Evolutionary conservation across 2,888 invertebrate genomes (phyloP).

Genomic region (Trichogramma evanescens): DNA sequence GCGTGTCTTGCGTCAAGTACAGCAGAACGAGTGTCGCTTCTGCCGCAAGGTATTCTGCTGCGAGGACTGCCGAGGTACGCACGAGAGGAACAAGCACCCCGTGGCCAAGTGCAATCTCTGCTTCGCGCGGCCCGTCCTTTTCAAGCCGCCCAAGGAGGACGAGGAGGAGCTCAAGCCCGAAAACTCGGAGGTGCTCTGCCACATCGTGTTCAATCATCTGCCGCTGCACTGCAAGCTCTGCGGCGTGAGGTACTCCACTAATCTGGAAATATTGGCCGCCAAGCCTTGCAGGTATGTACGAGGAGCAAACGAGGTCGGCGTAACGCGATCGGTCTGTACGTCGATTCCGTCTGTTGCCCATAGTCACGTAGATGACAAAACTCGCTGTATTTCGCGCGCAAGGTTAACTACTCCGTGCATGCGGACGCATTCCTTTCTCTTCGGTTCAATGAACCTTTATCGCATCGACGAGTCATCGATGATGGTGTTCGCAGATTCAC

Average conservation of each 20-base stretch:
- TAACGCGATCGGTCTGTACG: too few relatives aligned
- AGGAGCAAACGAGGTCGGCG: too few relatives aligned
- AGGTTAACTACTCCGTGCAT: too few relatives aligned
- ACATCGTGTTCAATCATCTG: slow-evolving; percentile 16
- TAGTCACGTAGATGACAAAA: too few relatives aligned
- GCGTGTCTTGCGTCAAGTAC: background rate
- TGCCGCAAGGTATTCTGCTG: slow-evolving; percentile 21
- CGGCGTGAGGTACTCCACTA: slow-evolving; percentile 4
- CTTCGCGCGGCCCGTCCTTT: background rate
- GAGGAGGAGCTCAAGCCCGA: background rate
- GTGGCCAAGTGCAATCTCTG: slow-evolving; percentile 15
- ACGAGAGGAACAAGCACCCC: slow-evolving; percentile 18
- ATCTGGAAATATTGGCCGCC: background rate
- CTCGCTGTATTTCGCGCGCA: too few relatives aligned
- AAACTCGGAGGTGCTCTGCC: slow-evolving; percentile 5
- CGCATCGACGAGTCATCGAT: too few relatives aligned
- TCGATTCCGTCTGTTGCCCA: too few relatives aligned
- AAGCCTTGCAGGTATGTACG: slow-evolving; percentile 7
- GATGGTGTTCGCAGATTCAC: too few relatives aligned
- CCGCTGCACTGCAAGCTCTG: slow-evolving; percentile 20
- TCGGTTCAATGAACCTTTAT: too few relatives aligned
- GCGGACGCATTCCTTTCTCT: too few relatives aligned
- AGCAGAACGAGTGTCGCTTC: slow-evolving; percentile 14
- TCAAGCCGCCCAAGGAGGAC: background rate
- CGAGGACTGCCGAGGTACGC: slow-evolving; percentile 13